Evolutionary conservation across 2,113 vertebrate species (phyloP).

Genomic region (Melanostigma gelatinosum): DNA sequence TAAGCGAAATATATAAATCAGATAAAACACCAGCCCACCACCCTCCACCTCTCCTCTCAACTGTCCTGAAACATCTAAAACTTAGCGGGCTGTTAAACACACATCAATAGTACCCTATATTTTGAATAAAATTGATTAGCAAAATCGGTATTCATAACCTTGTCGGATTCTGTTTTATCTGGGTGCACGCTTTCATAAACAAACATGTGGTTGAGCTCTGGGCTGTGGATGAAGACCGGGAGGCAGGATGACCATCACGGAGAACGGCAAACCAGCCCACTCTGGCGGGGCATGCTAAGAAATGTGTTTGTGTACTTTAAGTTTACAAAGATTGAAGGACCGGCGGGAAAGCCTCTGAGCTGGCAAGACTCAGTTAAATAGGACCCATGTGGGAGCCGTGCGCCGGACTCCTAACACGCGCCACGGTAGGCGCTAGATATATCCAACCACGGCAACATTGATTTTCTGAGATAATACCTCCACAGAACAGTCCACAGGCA

Average conservation of each 20-base stretch:
- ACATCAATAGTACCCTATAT: slow-evolving; percentile 76
- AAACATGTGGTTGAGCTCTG: slow-evolving; percentile 70
- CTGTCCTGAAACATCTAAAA: slow-evolving; percentile 57
- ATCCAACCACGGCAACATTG: slow-evolving; percentile 80
- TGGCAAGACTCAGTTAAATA: slow-evolving; percentile 72
- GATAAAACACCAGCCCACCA: slow-evolving; percentile 35
- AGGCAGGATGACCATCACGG: slow-evolving; percentile 62
- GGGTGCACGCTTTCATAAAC: slow-evolving; percentile 79
- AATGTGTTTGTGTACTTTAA: slow-evolving; percentile 68
- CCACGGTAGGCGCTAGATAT: slow-evolving; percentile 75
- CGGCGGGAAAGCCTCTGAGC: slow-evolving; percentile 50
- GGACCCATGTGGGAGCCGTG: slow-evolving; percentile 65
- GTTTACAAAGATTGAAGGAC: slow-evolving; percentile 68
- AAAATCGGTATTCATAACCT: slow-evolving; percentile 85
- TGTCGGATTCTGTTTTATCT: slow-evolving; percentile 85
- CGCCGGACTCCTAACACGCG: slow-evolving; percentile 71
- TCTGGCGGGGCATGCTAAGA: slow-evolving; percentile 55
- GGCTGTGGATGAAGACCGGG: slow-evolving; percentile 58
- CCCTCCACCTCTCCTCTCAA: slow-evolving; percentile 50
- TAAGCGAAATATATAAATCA: slow-evolving; percentile 45
- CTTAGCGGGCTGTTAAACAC: slow-evolving; percentile 63
- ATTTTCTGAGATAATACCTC: slow-evolving; percentile 85
- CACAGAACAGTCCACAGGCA: slow-evolving; percentile 82
- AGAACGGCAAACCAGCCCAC: slow-evolving; percentile 55
- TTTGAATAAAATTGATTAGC: slow-evolving; percentile 83